A percentile compares a stretch with the other conserved stretches of the same genome.
phyloP scores from a whole-genome alignment of 2,888 invertebrate species.

The Drosophila peninsularis region DNA sequence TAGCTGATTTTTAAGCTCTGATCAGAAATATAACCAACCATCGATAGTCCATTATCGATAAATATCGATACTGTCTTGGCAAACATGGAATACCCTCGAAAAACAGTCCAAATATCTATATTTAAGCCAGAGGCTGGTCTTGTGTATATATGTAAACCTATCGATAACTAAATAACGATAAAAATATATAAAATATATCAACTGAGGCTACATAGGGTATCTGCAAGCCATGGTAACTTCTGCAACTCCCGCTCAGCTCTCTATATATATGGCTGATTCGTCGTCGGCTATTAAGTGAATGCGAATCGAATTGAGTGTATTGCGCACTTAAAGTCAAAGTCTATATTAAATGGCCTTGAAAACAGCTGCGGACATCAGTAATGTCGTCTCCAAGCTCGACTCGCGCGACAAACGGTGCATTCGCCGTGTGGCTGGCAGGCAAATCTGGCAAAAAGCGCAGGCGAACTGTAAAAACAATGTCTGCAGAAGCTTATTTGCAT shows the following conservation, averaged over 20 bases:
- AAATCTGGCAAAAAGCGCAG: constrained; percentile 7
- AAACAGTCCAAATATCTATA: too few species aligned
- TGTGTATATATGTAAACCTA: too few species aligned
- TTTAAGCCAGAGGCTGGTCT: too few species aligned
- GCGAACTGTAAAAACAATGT: constrained; percentile 41
- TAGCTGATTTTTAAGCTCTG: too few species aligned
- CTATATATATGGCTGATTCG: neutral
- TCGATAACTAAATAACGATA: too few species aligned
- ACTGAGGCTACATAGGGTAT: neutral
- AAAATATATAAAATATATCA: too few species aligned
- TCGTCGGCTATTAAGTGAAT: neutral
- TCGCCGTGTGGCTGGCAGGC: neutral
- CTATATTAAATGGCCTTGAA: constrained; percentile 37
- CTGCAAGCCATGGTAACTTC: neutral
- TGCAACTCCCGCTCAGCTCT: neutral
- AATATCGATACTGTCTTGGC: too few species aligned
- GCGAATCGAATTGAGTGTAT: neutral
- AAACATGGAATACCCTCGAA: too few species aligned
- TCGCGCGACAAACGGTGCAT: constrained; percentile 34
- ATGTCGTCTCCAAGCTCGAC: constrained; percentile 11
- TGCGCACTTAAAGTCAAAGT: constrained; percentile 36
- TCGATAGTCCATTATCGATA: too few species aligned
- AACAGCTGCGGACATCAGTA: constrained; percentile 53
- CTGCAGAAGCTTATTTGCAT: constrained; percentile 41
- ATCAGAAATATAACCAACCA: too few species aligned